These are phyloP conservation scores for Melieria omissa DNA, from an alignment of 2,888 invertebrate species.

Conservation along the genomic window DNA sequence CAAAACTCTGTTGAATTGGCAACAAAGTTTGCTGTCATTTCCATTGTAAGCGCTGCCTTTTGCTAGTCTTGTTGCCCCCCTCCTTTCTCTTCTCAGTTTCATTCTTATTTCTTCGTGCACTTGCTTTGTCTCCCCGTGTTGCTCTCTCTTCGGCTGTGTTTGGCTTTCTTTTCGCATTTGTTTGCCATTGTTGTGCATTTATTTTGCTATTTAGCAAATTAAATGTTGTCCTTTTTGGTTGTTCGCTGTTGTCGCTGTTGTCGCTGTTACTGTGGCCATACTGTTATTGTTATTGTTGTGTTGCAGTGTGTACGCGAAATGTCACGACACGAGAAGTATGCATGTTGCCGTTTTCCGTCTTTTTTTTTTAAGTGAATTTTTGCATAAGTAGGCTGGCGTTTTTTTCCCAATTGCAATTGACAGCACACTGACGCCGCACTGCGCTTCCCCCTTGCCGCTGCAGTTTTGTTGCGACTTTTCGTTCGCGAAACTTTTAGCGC, in stretches of 20 bases:
- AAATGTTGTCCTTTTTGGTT: constrained; percentile 53
- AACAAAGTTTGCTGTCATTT: constrained; percentile 47
- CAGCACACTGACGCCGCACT: neutral
- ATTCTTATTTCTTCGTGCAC: constrained; percentile 17
- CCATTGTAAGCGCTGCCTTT: constrained; percentile 39
- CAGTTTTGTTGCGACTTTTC: constrained; percentile 33
- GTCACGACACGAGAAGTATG: constrained; percentile 43
- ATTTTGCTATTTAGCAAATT: constrained; percentile 62
- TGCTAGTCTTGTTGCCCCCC: constrained; percentile 41
- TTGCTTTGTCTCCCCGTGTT: constrained; percentile 24
- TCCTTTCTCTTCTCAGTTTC: constrained; percentile 45
- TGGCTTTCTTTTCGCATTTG: constrained; percentile 49
- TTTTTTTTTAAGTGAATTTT: constrained; percentile 45
- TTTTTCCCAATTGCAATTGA: constrained; percentile 21
- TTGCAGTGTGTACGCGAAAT: constrained; percentile 42
- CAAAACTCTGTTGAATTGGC: constrained; percentile 41
- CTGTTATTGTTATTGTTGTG: constrained; percentile 43
- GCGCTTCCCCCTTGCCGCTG: constrained; percentile 11
- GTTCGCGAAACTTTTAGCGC: constrained; percentile 26
- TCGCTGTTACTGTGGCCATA: constrained; percentile 30
- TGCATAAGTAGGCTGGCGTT: constrained; percentile 46
- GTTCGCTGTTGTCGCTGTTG: constrained; percentile 35
- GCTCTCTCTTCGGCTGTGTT: constrained; percentile 40
- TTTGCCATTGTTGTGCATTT: constrained; percentile 44
- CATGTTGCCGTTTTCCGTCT: constrained; percentile 31